Conservation (phyloP, 2,113 vertebrate genomes). For the Synchiropus splendidus region DNA sequence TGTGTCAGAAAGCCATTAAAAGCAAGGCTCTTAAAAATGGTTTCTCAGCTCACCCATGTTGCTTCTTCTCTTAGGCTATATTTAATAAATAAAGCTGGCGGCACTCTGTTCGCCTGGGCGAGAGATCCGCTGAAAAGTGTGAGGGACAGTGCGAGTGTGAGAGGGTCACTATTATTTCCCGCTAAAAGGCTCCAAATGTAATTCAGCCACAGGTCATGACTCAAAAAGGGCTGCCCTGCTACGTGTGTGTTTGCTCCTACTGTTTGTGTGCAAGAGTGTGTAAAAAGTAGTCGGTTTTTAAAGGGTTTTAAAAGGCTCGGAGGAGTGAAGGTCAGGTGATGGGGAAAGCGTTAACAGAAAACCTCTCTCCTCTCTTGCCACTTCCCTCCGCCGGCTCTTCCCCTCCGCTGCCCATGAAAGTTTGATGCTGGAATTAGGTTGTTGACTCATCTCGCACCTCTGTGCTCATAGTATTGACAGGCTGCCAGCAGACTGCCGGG, state of each 20-base stretch:
- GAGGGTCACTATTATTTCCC: slow-evolving; percentile 57
- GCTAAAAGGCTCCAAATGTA: slow-evolving; percentile 65
- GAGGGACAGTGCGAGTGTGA: slow-evolving; percentile 23
- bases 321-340: slow-evolving; percentile 65
- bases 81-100: slow-evolving; percentile 65
- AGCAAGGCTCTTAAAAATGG: slow-evolving; percentile 29
- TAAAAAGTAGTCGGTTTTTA: slow-evolving; percentile 49
- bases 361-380: slow-evolving; percentile 45
- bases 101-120: slow-evolving; percentile 36
- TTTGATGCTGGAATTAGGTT: slow-evolving; percentile 97
- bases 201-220: slow-evolving; percentile 61
- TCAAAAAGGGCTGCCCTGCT: slow-evolving; percentile 55
- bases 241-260: slow-evolving; percentile 18
- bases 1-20: slow-evolving; percentile 51
- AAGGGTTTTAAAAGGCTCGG: slow-evolving; percentile 61
- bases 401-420: slow-evolving; percentile 79
- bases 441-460: slow-evolving; percentile 94
- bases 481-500: slow-evolving; percentile 72
- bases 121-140: slow-evolving; percentile 38
- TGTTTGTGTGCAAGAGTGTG: slow-evolving; percentile 34
- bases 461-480: slow-evolving; percentile 96
- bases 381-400: slow-evolving; percentile 53
- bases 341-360: slow-evolving; percentile 52
- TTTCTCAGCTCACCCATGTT: slow-evolving; percentile 35
- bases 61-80: slow-evolving; percentile 48